These are phyloP conservation scores for Allobates femoralis DNA, from an alignment of 2,797 vertebrate species.

Conservation along the genomic window DNA sequence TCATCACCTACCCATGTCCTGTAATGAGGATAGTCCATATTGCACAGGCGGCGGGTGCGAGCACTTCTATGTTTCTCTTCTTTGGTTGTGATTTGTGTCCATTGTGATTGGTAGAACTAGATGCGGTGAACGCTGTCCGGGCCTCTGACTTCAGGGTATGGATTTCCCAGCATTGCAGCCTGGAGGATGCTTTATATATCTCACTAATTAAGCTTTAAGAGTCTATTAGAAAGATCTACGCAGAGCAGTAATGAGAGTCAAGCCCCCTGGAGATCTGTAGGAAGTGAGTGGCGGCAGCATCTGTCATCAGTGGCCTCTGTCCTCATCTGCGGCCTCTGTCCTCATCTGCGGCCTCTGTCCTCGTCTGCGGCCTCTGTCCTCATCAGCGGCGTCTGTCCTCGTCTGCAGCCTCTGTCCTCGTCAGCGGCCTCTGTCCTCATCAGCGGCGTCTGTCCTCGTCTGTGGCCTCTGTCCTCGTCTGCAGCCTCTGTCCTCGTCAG, in stretches of 20 bases:
- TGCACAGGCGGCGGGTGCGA: not conserved
- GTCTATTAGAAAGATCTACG: not conserved
- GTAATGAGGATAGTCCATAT: not conserved
- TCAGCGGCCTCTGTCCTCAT: too few species aligned
- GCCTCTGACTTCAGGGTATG: constrained; percentile 2
- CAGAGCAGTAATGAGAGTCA: constrained; percentile 5
- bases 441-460: too few species aligned
- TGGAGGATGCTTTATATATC: constrained; percentile 18
- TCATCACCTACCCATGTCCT: not conserved
- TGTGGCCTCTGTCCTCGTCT: too few species aligned
- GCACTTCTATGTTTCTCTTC: not conserved
- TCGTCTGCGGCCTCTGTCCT: too few species aligned
- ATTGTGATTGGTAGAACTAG: not conserved
- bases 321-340: constrained; percentile 27
- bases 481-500: too few species aligned
- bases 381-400: too few species aligned
- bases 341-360: too few species aligned
- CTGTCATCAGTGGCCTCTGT: too few species aligned
- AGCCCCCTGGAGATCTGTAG: constrained; percentile 18
- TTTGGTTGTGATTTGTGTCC: not conserved
- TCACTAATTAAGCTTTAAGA: constrained; percentile 46
- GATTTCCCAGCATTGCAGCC: constrained; percentile 12
- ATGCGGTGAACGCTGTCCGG: not conserved
- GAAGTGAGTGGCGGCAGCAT: constrained; percentile 18
- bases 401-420: too few species aligned